A percentile compares a stretch with the other conserved stretches of the same genome.
Evolutionary conservation across 2,797 vertebrate species (phyloP).

Genomic region (Spinus pinus): DNA sequence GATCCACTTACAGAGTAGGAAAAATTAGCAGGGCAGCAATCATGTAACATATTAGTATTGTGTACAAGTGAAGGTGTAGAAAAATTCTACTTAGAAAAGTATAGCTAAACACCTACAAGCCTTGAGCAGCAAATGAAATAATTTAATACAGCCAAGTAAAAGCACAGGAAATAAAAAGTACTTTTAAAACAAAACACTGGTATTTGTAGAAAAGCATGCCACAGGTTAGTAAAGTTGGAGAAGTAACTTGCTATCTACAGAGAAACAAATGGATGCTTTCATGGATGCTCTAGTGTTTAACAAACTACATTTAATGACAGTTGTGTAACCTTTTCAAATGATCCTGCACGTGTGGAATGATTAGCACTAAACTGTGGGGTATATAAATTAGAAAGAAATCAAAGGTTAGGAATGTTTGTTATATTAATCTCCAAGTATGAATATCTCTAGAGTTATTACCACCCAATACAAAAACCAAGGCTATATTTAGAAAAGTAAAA

Average conservation of each 20-base stretch:
- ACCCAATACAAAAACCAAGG: neutral
- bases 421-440: neutral
- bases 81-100: neutral
- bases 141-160: neutral
- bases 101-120: neutral
- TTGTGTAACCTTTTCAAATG: neutral
- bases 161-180: neutral
- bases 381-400: neutral
- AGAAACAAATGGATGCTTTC: neutral
- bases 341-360: neutral
- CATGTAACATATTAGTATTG: neutral
- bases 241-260: neutral
- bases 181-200: neutral
- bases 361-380: neutral
- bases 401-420: neutral
- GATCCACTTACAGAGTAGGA: neutral
- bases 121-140: neutral
- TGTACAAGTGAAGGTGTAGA: neutral
- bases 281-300: neutral
- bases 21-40: neutral
- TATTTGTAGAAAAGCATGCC: neutral
- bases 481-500: neutral
- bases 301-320: neutral
- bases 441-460: neutral
- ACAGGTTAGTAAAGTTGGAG: neutral